phyloP scores from a whole-genome alignment of 2,797 vertebrate species.

The Acanthis flammea region DNA sequence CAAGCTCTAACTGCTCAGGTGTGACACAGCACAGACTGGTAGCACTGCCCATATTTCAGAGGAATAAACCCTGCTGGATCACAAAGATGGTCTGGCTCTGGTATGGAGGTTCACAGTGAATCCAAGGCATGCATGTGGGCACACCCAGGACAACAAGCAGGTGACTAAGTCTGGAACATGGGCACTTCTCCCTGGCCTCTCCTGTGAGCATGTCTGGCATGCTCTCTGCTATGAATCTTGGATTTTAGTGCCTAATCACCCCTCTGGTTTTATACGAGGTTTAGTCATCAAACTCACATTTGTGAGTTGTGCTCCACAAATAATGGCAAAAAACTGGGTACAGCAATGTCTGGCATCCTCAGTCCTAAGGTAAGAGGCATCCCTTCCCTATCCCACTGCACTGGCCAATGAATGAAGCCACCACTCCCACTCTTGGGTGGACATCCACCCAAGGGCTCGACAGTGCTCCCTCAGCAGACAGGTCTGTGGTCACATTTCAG shows the following conservation, averaged over 20 bases:
- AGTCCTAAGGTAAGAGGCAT: not conserved
- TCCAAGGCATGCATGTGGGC: accelerated
- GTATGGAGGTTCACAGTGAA: not conserved
- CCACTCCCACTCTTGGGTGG: not conserved
- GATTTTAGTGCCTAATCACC: not conserved
- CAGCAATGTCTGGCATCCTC: not conserved
- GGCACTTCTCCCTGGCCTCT: not conserved
- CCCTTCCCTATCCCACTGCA: not conserved
- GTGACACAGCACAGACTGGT: not conserved
- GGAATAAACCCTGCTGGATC: not conserved
- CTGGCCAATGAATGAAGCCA: not conserved
- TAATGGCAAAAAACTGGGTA: not conserved
- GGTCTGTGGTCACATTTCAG: not conserved
- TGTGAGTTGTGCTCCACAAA: not conserved
- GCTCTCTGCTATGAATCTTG: not conserved
- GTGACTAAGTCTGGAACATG: not conserved
- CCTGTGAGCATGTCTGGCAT: not conserved
- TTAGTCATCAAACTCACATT: not conserved
- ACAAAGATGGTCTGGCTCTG: not conserved
- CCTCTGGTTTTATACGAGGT: not conserved
- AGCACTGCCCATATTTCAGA: not conserved
- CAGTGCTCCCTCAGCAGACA: not conserved
- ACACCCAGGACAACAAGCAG: not conserved
- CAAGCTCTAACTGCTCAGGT: not conserved
- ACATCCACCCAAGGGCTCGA: accelerated